Evolutionary conservation across 2,113 vertebrate species (phyloP).

Genomic region (Seriola quinqueradiata): DNA sequence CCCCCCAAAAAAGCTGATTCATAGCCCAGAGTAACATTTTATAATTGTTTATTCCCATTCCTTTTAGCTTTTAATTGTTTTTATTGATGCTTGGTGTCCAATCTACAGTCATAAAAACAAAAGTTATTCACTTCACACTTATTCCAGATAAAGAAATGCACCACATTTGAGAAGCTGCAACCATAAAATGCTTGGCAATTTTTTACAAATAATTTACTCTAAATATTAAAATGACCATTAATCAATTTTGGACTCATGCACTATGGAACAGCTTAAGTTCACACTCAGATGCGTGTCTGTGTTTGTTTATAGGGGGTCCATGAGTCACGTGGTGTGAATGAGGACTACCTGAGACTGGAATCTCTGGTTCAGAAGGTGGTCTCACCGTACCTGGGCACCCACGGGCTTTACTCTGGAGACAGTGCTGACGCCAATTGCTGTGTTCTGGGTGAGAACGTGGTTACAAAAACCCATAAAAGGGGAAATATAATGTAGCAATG

Average conservation of each 20-base stretch:
- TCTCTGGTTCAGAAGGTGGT: conserved; percentile 93
- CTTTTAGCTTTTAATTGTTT: background rate
- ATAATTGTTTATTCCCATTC: background rate
- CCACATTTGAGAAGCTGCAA: background rate
- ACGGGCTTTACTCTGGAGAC: conserved; percentile 89
- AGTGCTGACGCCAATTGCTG: conserved; percentile 81
- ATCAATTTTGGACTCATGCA: background rate
- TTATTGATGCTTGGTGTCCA: background rate
- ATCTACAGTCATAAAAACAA: background rate
- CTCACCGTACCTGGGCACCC: conserved; percentile 87
- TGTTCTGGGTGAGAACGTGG: conserved; percentile 87
- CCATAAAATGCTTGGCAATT: conserved; percentile 1
- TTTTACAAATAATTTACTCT: conserved; percentile 1
- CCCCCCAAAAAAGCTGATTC: background rate
- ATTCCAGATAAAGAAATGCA: background rate
- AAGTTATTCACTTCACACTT: too few species aligned
- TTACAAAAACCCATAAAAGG: conserved; percentile 23
- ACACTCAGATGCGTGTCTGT: background rate
- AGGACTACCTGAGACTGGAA: conserved; percentile 95
- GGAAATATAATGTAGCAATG: background rate
- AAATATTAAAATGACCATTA: background rate
- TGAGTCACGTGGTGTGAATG: conserved; percentile 88
- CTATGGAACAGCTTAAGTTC: background rate
- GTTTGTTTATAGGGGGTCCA: conserved; percentile 77
- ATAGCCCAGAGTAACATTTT: background rate